phyloP scores from a whole-genome alignment of 2,113 vertebrate genomes.

The Diadophis punctatus region DNA sequence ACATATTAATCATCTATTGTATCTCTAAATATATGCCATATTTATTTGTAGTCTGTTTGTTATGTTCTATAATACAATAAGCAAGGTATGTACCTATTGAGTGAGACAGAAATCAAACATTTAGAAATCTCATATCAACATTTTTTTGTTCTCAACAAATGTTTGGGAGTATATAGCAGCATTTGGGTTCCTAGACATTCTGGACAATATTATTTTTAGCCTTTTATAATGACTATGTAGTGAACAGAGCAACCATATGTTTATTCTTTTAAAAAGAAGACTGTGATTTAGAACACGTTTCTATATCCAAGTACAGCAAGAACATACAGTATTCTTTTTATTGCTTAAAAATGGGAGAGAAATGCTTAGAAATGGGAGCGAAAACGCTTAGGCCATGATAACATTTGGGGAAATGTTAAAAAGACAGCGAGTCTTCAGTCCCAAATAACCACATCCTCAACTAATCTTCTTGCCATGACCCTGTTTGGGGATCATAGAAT shows the following conservation, averaged over 20 bases:
- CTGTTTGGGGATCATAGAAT: not conserved
- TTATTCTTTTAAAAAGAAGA: not conserved
- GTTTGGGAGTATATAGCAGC: not conserved
- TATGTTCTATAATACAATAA: not conserved
- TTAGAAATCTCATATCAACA: not conserved
- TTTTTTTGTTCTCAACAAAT: not conserved
- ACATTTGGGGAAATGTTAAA: not conserved
- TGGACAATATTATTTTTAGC: not conserved
- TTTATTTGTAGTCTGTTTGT: not conserved
- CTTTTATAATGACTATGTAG: not conserved
- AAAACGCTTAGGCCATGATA: not conserved
- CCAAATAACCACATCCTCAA: not conserved
- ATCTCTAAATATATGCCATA: not conserved
- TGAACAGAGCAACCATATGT: not conserved
- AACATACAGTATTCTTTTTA: not conserved
- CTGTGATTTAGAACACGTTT: not conserved
- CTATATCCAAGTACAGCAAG: not conserved
- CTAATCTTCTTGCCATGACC: not conserved
- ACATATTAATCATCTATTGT: not conserved
- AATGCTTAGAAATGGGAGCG: not conserved
- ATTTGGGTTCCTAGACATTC: not conserved
- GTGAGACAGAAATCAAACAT: not conserved
- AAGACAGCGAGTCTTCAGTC: not conserved
- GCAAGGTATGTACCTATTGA: not conserved
- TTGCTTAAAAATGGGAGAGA: not conserved